Evolutionary conservation across 2,888 invertebrate genomes (phyloP).

Genomic region (Machimus rusticus): DNA sequence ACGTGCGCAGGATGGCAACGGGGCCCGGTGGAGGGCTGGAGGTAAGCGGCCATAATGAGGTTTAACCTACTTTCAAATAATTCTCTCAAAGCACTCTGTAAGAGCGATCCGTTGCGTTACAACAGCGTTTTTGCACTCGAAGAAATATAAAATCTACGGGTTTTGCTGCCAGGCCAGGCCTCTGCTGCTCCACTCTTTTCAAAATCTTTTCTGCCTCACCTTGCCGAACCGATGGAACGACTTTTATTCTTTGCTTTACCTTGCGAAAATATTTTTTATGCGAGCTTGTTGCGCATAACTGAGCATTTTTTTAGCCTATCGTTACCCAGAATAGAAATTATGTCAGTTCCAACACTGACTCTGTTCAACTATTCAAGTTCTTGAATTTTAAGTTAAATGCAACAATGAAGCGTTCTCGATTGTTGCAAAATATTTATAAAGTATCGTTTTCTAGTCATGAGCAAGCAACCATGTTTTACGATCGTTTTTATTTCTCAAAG

Average conservation of each 20-base stretch:
- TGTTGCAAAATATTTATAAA: not conserved
- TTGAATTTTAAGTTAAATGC: not conserved
- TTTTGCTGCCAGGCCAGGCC: not conserved
- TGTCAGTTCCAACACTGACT: not conserved
- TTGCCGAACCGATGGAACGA: not conserved
- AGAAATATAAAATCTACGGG: not conserved
- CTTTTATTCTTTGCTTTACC: conserved; percentile 26
- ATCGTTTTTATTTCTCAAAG: not conserved
- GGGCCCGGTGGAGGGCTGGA: not conserved
- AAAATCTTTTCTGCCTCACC: not conserved
- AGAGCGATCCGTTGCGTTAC: not conserved
- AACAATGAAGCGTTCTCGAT: not conserved
- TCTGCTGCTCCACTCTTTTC: not conserved
- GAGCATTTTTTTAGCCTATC: not conserved
- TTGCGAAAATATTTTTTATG: conserved; percentile 7
- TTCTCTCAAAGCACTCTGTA: conserved; percentile 20
- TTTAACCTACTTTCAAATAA: conserved; percentile 40
- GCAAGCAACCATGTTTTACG: not conserved
- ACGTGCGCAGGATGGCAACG: not conserved
- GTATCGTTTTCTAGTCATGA: not conserved
- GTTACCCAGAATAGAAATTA: not conserved
- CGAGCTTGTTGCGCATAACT: conserved; percentile 13
- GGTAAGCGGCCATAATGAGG: not conserved
- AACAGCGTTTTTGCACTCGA: not conserved
- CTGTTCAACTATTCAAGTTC: not conserved